Percentiles rank a stretch among this genome's conserved stretches.
phyloP scores from a whole-genome alignment of 2,888 invertebrate genomes.

The Baccha elongata region DNA sequence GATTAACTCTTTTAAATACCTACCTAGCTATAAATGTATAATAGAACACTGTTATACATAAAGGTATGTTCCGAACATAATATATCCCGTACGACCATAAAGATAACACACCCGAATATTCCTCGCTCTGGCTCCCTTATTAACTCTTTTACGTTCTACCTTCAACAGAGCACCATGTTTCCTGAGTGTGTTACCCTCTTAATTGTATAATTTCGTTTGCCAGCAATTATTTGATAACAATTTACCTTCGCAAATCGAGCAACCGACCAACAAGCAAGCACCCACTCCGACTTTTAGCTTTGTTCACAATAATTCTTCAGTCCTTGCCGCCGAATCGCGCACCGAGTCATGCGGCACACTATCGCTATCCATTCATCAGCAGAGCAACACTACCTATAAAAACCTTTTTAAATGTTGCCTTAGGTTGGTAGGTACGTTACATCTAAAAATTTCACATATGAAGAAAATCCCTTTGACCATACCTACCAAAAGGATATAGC shows the following conservation, averaged over 20 bases:
- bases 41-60: conserved; percentile 38
- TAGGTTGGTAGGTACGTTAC: no score
- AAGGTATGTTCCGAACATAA: conserved; percentile 32
- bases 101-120: conserved; percentile 79
- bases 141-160: no score
- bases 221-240: conserved; percentile 82
- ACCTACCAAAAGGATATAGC: conserved; percentile 28
- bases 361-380: conserved; percentile 28
- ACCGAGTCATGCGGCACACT: conserved; percentile 10
- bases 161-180: neutral
- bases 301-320: conserved; percentile 67
- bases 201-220: conserved; percentile 80
- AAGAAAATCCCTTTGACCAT: conserved; percentile 45
- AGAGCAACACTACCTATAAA: neutral
- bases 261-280: conserved; percentile 1
- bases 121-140: conserved; percentile 74
- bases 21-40: neutral
- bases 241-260: conserved; percentile 73
- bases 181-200: conserved; percentile 76
- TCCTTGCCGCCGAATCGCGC: conserved; percentile 1
- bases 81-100: conserved; percentile 78
- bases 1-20: conserved; percentile 55
- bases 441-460: conserved; percentile 40
- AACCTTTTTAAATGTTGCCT: conserved; percentile 25
- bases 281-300: conserved; percentile 43